phyloP scores from a whole-genome alignment of 2,113 vertebrate genomes.

The Epinephelus cyanopodus region DNA sequence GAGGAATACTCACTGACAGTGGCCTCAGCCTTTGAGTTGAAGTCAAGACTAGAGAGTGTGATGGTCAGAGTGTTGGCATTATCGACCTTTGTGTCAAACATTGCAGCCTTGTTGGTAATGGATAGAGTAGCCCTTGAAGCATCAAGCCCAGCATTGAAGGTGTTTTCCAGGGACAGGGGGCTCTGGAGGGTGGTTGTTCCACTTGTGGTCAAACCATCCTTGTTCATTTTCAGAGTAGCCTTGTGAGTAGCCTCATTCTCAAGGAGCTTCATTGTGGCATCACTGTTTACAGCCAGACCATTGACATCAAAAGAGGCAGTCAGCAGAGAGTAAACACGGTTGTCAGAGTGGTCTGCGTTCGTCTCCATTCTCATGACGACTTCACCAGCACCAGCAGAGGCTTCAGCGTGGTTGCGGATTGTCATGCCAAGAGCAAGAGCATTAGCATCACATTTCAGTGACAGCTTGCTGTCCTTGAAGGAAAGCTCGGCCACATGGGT shows the following conservation, averaged over 20 bases:
- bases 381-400: slow-evolving; percentile 82
- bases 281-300: slow-evolving; percentile 79
- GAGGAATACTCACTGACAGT: slow-evolving; percentile 80
- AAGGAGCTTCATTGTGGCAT: slow-evolving; percentile 83
- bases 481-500: slow-evolving; percentile 86
- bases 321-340: slow-evolving; percentile 83
- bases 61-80: slow-evolving; percentile 86
- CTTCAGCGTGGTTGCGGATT: slow-evolving; percentile 85
- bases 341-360: slow-evolving; percentile 81
- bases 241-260: slow-evolving; percentile 88
- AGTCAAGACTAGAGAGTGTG: slow-evolving; percentile 83
- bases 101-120: slow-evolving; percentile 85
- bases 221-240: slow-evolving; percentile 85
- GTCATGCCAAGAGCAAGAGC: slow-evolving; percentile 81
- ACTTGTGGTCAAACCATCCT: slow-evolving; percentile 86
- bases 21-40: slow-evolving; percentile 88
- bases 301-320: slow-evolving; percentile 86
- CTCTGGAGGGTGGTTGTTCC: slow-evolving; percentile 87
- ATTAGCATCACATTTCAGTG: slow-evolving; percentile 86
- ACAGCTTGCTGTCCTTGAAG: slow-evolving; percentile 84
- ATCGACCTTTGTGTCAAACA: slow-evolving; percentile 84
- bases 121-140: slow-evolving; percentile 83
- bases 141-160: slow-evolving; percentile 86
- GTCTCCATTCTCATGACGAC: slow-evolving; percentile 87
- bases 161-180: slow-evolving; percentile 87